Percentiles rank a stretch among this genome's conserved stretches.
These are phyloP conservation scores for Gila orcuttii DNA, from an alignment of 2,113 vertebrate genomes.

Conservation along the genomic window DNA sequence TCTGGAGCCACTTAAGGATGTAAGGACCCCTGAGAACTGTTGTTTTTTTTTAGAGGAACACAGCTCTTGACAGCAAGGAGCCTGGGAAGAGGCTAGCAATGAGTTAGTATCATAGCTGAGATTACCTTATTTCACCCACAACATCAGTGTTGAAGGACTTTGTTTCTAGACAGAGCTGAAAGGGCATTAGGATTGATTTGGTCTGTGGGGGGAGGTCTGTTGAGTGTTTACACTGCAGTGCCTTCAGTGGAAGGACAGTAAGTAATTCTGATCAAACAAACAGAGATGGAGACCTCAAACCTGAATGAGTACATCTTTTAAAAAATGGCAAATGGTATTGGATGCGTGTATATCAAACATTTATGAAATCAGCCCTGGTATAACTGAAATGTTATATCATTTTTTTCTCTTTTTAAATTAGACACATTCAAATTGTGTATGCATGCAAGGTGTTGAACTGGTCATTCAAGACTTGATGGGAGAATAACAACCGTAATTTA, in stretches of 20 bases:
- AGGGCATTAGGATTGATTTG: slow-evolving; percentile 49
- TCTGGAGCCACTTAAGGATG: slow-evolving; percentile 74
- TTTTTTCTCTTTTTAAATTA: background rate
- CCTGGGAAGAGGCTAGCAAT: slow-evolving; percentile 55
- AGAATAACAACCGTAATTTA: background rate
- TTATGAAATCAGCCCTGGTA: background rate
- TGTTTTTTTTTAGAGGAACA: slow-evolving; percentile 67
- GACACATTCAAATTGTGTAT: background rate
- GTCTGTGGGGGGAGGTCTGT: background rate
- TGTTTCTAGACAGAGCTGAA: slow-evolving; percentile 68
- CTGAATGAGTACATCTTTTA: background rate
- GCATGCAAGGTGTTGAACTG: background rate
- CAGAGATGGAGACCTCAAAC: background rate
- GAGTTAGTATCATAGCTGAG: slow-evolving; percentile 70
- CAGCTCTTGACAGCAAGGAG: slow-evolving; percentile 63
- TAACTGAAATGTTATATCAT: background rate
- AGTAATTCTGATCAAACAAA: background rate
- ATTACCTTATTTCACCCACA: slow-evolving; percentile 76
- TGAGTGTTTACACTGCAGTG: slow-evolving; percentile 21
- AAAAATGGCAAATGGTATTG: background rate
- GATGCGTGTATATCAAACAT: background rate
- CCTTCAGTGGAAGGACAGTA: slow-evolving; percentile 22
- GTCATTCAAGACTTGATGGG: background rate
- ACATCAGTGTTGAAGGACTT: slow-evolving; percentile 68
- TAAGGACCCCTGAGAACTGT: slow-evolving; percentile 74